Evolutionary conservation across 2,113 vertebrate genomes (phyloP).

Genomic region (Columba livia): DNA sequence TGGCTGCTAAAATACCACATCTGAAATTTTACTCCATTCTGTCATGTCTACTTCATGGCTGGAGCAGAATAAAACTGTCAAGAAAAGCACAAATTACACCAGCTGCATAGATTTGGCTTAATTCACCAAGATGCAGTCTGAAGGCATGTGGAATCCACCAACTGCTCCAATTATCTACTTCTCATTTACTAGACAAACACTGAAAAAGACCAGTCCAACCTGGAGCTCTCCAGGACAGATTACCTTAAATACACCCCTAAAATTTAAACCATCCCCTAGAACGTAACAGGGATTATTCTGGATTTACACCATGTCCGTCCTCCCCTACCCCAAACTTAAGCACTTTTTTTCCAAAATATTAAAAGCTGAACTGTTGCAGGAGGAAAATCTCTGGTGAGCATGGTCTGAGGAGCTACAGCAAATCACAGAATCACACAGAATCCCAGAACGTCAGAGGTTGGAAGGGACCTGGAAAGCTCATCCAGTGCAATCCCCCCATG

Average conservation of each 20-base stretch:
- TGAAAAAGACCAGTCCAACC: neutral
- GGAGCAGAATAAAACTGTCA: neutral
- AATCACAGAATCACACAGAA: neutral
- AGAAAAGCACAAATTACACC: slow-evolving; percentile 21
- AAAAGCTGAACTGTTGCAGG: neutral
- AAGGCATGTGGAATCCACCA: neutral
- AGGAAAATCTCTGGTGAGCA: neutral
- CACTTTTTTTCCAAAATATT: neutral
- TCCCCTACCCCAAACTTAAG: accelerated
- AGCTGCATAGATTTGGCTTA: neutral
- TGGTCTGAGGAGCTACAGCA: neutral
- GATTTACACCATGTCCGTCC: neutral
- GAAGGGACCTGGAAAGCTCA: too few species aligned
- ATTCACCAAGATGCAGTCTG: neutral
- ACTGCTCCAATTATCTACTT: neutral
- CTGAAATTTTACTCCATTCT: neutral
- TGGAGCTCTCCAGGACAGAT: neutral
- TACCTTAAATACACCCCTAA: neutral
- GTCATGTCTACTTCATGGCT: neutral
- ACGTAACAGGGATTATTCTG: neutral
- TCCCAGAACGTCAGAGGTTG: too few species aligned
- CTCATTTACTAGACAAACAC: neutral
- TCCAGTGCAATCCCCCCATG: too few species aligned
- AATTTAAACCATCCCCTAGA: neutral
- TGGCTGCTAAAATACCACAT: neutral